Percentiles rank a stretch among this genome's conserved stretches.
phyloP scores from a whole-genome alignment of 2,888 invertebrate species.

The Melieria omissa region DNA sequence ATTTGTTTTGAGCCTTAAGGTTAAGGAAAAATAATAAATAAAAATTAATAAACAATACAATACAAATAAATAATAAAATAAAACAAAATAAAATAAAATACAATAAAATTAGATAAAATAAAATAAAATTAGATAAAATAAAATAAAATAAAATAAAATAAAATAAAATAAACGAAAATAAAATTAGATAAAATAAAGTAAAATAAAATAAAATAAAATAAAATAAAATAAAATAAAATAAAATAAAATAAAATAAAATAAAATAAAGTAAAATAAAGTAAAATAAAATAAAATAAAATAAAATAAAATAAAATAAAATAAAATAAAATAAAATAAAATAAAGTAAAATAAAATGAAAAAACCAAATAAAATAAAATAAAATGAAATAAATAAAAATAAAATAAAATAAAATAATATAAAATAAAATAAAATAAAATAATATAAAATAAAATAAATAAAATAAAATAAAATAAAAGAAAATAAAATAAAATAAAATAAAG shows the following conservation, averaged over 20 bases:
- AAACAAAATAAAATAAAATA: background rate
- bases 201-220: background rate
- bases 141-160: background rate
- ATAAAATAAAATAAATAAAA: background rate
- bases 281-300: background rate
- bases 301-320: background rate
- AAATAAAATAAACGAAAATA: background rate
- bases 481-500: background rate
- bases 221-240: background rate
- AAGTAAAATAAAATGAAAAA: background rate
- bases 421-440: background rate
- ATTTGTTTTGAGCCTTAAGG: background rate
- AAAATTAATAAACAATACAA: too few species aligned
- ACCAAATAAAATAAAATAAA: background rate
- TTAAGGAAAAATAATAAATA: background rate
- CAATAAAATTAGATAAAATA: background rate
- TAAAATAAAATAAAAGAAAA: background rate
- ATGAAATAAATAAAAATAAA: background rate
- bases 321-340: background rate
- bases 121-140: background rate
- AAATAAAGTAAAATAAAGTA: background rate
- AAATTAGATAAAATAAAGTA: background rate
- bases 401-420: constrained; percentile 1
- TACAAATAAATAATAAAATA: too few species aligned
- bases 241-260: background rate